Evolutionary conservation across 1,140 invertebrate species (phyloP), one percentile per base, ranked within the genome.

Genomic region (Spodoptera litura): DNA sequence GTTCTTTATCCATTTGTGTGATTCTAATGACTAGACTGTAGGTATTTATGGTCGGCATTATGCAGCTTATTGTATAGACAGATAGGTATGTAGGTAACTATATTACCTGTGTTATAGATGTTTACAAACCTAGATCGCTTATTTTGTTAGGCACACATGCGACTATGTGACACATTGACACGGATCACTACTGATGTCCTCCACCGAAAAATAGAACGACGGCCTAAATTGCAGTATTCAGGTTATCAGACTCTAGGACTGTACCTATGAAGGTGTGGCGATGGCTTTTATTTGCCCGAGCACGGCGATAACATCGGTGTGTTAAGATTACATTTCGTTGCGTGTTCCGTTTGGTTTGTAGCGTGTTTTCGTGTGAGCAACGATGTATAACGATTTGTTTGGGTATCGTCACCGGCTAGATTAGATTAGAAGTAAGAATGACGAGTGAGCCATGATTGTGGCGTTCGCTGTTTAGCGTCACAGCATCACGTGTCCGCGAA

Each of bases 191-290:
- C 44, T 51, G 55, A 78, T 81, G 84, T 81, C 85, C 82, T 87
- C 80, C 74, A 84, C 72, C 51, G 13, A 56, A 87, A 89, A 88
- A 87, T 88, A 78, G 86, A 84, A 82, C 87, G 84, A 80, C 56
- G 88, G 88, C 92, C 89, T 78, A 91, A 88, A 91, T 93, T 85
- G 64, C 66, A 25, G 78, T 82, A 89, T 90, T 87, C 83, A 88
- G 87, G 89, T 89, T 93, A 93, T 93, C 91, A 79, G 64, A 80
- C 68, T 82, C 75, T 79, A 82, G 74, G 71, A 61, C 81, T 79
- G 77, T 79, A 76, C 70, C 38, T 44, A 44, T 44, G 77, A 81
- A 84, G 78, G 81, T 78, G 62, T 73, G 64, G 38, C 68, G 62
- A 78, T 61, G 35, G 55, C 25, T 59, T 72, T 74, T 72, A 71